Evolutionary conservation across 1,140 invertebrate genomes (phyloP).

Genomic region (Amphibalanus amphitrite): DNA sequence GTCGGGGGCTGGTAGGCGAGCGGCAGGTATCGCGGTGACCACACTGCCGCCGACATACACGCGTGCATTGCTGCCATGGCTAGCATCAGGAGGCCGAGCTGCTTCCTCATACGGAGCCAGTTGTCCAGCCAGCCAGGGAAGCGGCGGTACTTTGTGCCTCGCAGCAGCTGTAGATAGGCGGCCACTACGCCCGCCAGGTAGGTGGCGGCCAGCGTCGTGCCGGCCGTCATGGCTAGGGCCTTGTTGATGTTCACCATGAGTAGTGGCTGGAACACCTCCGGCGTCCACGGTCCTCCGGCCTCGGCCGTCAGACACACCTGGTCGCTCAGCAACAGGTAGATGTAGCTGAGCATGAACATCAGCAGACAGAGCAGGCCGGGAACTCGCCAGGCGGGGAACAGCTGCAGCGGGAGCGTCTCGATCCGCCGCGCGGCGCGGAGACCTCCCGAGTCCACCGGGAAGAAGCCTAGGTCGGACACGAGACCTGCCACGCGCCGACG

Average conservation of each 20-base stretch:
- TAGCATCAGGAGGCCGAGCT: conserved; percentile 20
- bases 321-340: neutral
- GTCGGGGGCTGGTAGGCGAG: neutral
- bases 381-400: conserved; percentile 14
- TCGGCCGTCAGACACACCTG: neutral
- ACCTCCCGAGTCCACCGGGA: conserved; percentile 13
- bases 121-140: conserved; percentile 20
- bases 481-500: conserved; percentile 7
- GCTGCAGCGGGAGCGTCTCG: conserved; percentile 13
- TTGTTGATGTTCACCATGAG: conserved; percentile 11
- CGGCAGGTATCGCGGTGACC: neutral
- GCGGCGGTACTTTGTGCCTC: conserved; percentile 18
- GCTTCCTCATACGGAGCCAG: conserved; percentile 21
- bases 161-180: conserved; percentile 18
- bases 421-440: conserved; percentile 12
- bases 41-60: conserved; percentile 3
- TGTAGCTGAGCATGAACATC: neutral
- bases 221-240: conserved; percentile 8
- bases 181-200: conserved; percentile 16
- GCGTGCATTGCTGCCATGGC: conserved; percentile 17
- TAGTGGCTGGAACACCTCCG: conserved; percentile 4
- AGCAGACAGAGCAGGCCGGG: neutral
- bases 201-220: neutral
- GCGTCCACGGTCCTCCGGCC: conserved; percentile 2
- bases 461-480: conserved; percentile 6